phyloP scores from a whole-genome alignment of 2,888 invertebrate genomes.

The Rhagophthalmus giganteus region DNA sequence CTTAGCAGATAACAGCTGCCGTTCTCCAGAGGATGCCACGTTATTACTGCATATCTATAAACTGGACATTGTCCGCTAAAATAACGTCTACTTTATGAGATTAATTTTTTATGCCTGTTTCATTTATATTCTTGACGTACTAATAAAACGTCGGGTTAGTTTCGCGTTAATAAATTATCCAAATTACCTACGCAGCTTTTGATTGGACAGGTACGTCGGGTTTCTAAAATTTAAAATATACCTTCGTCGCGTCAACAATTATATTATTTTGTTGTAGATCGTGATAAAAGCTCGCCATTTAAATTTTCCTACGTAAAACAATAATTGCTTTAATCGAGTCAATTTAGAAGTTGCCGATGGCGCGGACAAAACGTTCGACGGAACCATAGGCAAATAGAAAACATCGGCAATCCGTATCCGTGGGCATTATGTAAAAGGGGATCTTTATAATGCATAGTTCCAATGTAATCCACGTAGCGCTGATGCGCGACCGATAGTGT shows the following conservation, averaged over 20 bases:
- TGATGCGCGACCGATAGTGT: slow-evolving; percentile 54
- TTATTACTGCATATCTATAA: slow-evolving; percentile 33
- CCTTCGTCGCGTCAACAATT: no score
- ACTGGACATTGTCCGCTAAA: slow-evolving; percentile 31
- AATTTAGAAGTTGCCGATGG: no score
- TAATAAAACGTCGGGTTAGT: no score
- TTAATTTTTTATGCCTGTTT: slow-evolving; percentile 18
- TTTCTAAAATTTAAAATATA: no score
- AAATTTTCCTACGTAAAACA: no score
- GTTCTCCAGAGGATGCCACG: slow-evolving; percentile 25
- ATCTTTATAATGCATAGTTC: slow-evolving; percentile 47
- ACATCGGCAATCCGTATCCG: slow-evolving; percentile 19
- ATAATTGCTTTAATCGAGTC: no score
- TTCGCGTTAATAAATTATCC: no score
- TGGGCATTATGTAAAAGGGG: slow-evolving; percentile 25
- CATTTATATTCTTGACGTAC: background rate
- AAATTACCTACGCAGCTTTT: no score
- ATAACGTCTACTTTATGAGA: slow-evolving; percentile 25
- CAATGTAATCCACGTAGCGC: slow-evolving; percentile 54
- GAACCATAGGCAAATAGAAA: slow-evolving; percentile 19
- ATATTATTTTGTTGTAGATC: no score
- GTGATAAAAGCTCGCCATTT: no score
- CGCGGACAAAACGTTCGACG: no score
- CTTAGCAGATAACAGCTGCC: slow-evolving; percentile 38
- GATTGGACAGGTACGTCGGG: no score